Evolutionary conservation across 2,113 vertebrate genomes (phyloP).

Genomic region (Cyprinodon tularosa): DNA sequence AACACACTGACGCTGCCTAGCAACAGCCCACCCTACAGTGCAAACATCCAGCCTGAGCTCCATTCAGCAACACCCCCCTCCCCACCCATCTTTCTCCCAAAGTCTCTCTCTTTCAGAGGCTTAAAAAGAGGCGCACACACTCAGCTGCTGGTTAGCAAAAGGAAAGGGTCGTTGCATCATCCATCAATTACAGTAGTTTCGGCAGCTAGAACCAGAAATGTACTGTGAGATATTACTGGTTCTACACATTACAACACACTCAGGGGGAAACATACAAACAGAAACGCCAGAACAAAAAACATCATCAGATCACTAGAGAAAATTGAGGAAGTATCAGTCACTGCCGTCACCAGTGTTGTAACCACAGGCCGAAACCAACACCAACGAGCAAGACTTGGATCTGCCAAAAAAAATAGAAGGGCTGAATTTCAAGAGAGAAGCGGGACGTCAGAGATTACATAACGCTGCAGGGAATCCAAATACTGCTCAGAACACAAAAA

Average conservation of each 20-base stretch:
- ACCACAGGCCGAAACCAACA: constrained; percentile 60
- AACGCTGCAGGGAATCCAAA: constrained; percentile 58
- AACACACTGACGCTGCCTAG: constrained; percentile 75
- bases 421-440: constrained; percentile 65
- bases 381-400: constrained; percentile 40
- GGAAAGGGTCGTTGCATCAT: constrained; percentile 74
- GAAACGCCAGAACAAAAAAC: constrained; percentile 12
- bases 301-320: constrained; percentile 36
- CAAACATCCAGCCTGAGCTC: constrained; percentile 78
- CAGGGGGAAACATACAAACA: constrained; percentile 4
- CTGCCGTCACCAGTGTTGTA: constrained; percentile 41
- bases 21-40: constrained; percentile 74
- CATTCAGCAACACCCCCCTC: constrained; percentile 72
- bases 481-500: constrained; percentile 16
- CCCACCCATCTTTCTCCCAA: constrained; percentile 47
- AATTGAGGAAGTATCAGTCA: constrained; percentile 54
- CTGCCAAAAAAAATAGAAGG: constrained; percentile 45
- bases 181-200: constrained; percentile 67
- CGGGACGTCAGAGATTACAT: constrained; percentile 68
- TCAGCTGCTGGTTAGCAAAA: constrained; percentile 34
- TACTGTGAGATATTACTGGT: constrained; percentile 34
- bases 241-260: constrained; percentile 5
- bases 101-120: constrained; percentile 35
- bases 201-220: constrained; percentile 63
- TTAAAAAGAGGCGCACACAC: constrained; percentile 23